These are phyloP conservation scores for Halcyon chelicuti DNA, from an alignment of 2,797 vertebrate species.

Conservation along the genomic window DNA sequence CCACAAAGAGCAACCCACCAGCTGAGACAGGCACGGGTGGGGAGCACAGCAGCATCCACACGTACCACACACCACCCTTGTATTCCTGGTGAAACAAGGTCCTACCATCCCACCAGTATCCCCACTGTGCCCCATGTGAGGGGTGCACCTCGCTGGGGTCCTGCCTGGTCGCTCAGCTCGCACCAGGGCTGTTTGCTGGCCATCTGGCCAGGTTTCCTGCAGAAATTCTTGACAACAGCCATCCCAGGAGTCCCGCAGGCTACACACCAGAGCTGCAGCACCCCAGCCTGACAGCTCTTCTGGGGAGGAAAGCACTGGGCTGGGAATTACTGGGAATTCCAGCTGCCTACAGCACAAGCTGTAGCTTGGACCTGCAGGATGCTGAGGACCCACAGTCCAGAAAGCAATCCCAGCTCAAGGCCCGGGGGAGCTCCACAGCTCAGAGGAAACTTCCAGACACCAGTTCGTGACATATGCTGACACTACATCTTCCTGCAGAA, in stretches of 20 bases:
- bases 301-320: not conserved
- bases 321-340: not conserved
- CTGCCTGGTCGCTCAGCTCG: fast-evolving
- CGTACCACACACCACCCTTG: not conserved
- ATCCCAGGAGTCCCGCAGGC: not conserved
- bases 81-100: not conserved
- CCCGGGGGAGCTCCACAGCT: not conserved
- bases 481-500: not conserved
- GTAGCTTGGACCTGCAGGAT: not conserved
- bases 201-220: not conserved
- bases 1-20: not conserved
- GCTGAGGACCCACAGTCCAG: not conserved
- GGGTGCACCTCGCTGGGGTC: not conserved
- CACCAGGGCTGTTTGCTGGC: not conserved
- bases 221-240: not conserved
- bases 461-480: not conserved
- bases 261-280: not conserved
- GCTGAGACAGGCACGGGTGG: not conserved
- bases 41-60: fast-evolving
- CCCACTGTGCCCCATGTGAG: fast-evolving
- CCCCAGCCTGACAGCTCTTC: not conserved
- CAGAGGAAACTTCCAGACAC: not conserved
- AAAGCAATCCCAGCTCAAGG: not conserved
- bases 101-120: not conserved
- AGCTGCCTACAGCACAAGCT: not conserved